phyloP scores from a whole-genome alignment of 2,797 vertebrate species.

The Emydoidea blandingii region DNA sequence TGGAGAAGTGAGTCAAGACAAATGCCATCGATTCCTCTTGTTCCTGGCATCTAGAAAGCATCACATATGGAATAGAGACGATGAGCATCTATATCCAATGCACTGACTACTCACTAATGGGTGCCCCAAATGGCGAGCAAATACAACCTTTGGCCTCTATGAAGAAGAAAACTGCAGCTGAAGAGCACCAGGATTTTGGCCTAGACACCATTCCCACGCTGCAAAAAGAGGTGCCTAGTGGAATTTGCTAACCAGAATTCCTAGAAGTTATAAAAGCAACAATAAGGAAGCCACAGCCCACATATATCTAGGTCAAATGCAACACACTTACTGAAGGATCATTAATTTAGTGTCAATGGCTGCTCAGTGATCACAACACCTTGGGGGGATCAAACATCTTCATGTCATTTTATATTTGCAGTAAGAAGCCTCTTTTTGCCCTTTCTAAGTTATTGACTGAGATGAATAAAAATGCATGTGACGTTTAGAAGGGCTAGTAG shows the following conservation, averaged over 20 bases:
- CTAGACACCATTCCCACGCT: not conserved
- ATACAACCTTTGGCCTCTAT: fast-evolving
- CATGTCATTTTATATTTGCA: slow-evolving; percentile 34
- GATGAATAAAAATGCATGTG: slow-evolving; percentile 42
- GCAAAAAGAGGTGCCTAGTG: not conserved
- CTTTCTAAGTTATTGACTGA: slow-evolving; percentile 58
- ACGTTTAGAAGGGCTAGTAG: slow-evolving; percentile 56
- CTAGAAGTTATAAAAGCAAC: not conserved
- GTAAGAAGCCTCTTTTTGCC: slow-evolving; percentile 18
- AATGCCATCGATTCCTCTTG: not conserved
- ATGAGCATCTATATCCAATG: not conserved
- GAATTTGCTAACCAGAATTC: not conserved
- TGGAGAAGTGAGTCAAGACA: not conserved
- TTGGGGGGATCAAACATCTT: slow-evolving; percentile 18
- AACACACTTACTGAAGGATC: not conserved
- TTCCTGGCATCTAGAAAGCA: slow-evolving; percentile 1
- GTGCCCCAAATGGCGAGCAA: not conserved
- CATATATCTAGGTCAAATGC: not conserved
- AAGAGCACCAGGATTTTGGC: not conserved
- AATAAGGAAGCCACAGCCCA: not conserved
- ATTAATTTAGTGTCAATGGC: not conserved
- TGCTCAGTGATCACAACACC: not conserved
- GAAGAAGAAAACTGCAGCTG: not conserved
- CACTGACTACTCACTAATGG: not conserved
- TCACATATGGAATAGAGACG: not conserved